These are phyloP conservation scores for Gymnoscopelus braueri DNA, from an alignment of 2,797 vertebrate genomes.

Conservation along the genomic window DNA sequence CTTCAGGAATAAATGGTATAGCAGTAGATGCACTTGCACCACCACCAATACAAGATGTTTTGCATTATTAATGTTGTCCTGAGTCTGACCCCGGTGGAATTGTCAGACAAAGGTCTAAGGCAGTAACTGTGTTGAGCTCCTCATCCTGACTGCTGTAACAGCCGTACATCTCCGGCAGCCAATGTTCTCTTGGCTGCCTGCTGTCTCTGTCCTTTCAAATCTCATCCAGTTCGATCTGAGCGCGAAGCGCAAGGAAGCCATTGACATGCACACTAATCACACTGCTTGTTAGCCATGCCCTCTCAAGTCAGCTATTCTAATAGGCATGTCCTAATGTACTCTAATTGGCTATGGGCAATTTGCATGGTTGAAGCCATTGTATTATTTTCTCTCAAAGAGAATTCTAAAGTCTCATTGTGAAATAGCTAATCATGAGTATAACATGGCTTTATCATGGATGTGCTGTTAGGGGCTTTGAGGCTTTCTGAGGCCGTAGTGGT, in stretches of 20 bases:
- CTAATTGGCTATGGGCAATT: conserved; percentile 76
- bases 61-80: conserved; percentile 41
- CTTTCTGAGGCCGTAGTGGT: conserved; percentile 32
- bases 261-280: conserved; percentile 61
- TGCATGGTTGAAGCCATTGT: conserved; percentile 68
- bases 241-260: conserved; percentile 60
- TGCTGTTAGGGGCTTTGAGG: conserved; percentile 17
- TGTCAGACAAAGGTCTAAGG: conserved; percentile 53
- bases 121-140: conserved; percentile 45
- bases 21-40: conserved; percentile 13
- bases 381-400: conserved; percentile 52
- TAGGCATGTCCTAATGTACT: conserved; percentile 78
- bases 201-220: conserved; percentile 44
- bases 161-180: conserved; percentile 40
- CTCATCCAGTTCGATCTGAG: conserved; percentile 62
- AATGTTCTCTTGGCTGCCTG: conserved; percentile 51
- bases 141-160: conserved; percentile 60
- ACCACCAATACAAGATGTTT: conserved; percentile 15
- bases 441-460: conserved; percentile 37
- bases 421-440: conserved; percentile 61
- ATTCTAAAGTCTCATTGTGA: conserved; percentile 57
- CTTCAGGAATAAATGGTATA: not conserved
- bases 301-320: conserved; percentile 73
- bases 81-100: conserved; percentile 47
- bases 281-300: conserved; percentile 66